Evolutionary conservation across 2,797 vertebrate genomes (phyloP), one percentile per base, ranked within the genome.

Genomic region (Chelidonichthys spinosus): DNA sequence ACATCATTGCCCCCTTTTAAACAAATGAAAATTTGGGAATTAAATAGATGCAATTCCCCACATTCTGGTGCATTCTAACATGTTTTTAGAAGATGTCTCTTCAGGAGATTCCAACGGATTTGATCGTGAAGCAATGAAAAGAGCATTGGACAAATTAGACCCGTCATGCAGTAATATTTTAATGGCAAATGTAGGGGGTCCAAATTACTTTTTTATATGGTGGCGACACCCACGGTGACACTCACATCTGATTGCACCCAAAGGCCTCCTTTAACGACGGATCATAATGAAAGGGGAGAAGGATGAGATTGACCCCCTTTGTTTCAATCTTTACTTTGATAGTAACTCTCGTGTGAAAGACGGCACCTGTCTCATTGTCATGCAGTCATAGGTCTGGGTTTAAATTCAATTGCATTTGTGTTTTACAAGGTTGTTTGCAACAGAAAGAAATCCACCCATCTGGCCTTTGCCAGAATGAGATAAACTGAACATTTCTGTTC

Each of bases 381-480:
- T 71, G 6, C 32, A 43, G 2, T 52, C 25, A 46, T 4, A 13
- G 35, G 17, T 58, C 44, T 13, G 55, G 25, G 2, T 44, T 62
- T 33, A 8, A 18, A 32, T 32, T 0, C 6, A 36, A 55, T 46
- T 35, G 5, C 11, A 33, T 69, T 56, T 17, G 15, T 49, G 39
- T 59, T 53, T 25, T 11, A 36, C 15, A 52, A 69, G 63, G 56
- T 11, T n/a, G 40, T 40, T 36, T 52, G 39, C 17, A 44, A 62
- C 52, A 63, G 39, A 11, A 53, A 66, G 6, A 35, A 62, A 17
- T 50, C 52, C 61, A 66, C 58, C 74, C 56, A 78, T 60, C 62
- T 63, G 62, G 50, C 13, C 18, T 49, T 50, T 49, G 63, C 58
- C n/a, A 14, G 15, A 59, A 11, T 63, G n/a, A 64, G 15, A 67